A percentile compares a stretch with the other conserved stretches of the same genome.
phyloP scores from a whole-genome alignment of 2,888 invertebrate genomes.

The Bedellia somnulentella region DNA sequence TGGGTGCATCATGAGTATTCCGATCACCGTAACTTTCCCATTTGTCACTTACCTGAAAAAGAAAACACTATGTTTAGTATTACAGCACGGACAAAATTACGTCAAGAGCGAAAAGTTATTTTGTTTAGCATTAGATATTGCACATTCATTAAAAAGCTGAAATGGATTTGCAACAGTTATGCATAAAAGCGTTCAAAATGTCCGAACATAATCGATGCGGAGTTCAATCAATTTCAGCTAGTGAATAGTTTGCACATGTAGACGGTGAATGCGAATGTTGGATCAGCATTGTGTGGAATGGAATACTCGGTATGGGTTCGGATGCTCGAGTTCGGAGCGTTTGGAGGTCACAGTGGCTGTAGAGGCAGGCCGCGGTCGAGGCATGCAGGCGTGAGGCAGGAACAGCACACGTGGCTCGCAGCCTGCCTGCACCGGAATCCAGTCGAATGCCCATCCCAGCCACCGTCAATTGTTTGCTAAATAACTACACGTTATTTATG shows the following conservation, averaged over 20 bases:
- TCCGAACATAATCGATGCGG: constrained; percentile 2
- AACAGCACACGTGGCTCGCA: constrained; percentile 56
- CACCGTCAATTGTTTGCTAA: constrained; percentile 39
- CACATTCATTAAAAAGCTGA: neutral
- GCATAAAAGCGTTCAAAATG: constrained; percentile 1
- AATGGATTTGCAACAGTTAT: constrained; percentile 1
- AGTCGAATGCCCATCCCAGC: constrained; percentile 54
- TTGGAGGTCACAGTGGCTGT: constrained; percentile 19
- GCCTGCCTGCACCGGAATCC: constrained; percentile 49
- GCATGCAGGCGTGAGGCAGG: constrained; percentile 46
- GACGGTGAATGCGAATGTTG: constrained; percentile 22
- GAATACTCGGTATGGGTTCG: constrained; percentile 53
- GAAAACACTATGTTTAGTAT: neutral
- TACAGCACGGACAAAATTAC: too few species aligned
- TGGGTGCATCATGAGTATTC: constrained; percentile 43
- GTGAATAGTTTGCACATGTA: constrained; percentile 3
- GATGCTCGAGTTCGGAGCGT: constrained; percentile 42
- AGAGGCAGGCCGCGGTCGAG: constrained; percentile 30
- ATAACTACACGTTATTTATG: constrained; percentile 52
- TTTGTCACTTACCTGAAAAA: constrained; percentile 53
- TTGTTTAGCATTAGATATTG: too few species aligned
- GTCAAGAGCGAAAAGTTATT: too few species aligned
- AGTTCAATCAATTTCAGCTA: constrained; percentile 3
- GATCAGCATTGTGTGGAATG: constrained; percentile 22
- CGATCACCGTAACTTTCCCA: constrained; percentile 47